A percentile compares a stretch with the other conserved stretches of the same genome.
Conservation (phyloP, 1,140 invertebrate genomes). For the Pogonognathellus flavescens region DNA sequence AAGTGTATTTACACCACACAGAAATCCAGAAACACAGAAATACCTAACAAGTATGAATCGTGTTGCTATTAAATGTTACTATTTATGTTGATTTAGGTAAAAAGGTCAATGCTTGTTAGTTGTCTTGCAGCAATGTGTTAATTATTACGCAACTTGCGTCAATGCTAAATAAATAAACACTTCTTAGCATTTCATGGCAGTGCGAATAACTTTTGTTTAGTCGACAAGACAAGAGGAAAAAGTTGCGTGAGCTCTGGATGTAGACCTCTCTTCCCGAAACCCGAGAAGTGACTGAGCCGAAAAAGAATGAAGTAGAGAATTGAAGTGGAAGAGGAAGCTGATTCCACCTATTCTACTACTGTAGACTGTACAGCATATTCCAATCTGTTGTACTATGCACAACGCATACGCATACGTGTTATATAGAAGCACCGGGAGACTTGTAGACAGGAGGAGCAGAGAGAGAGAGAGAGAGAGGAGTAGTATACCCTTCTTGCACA, state of each 20-base stretch:
- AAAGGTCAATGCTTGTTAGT: too few species aligned
- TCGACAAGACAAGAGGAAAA: not conserved
- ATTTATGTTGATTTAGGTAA: too few species aligned
- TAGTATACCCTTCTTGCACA: too few species aligned
- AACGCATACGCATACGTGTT: slow-evolving; percentile 11
- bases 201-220: not conserved
- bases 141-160: not conserved
- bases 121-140: not conserved
- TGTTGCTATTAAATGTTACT: too few species aligned
- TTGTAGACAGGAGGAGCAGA: not conserved
- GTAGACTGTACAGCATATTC: not conserved
- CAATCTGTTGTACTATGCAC: not conserved
- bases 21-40: too few species aligned
- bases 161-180: not conserved
- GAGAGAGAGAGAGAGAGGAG: not conserved
- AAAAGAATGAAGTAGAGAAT: slow-evolving; percentile 37
- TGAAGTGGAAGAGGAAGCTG: slow-evolving; percentile 45
- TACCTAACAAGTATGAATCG: too few species aligned
- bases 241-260: not conserved
- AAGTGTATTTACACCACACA: too few species aligned
- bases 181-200: not conserved
- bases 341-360: not conserved
- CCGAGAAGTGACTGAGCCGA: slow-evolving; percentile 36
- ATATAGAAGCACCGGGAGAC: not conserved
- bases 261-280: slow-evolving; percentile 2